Conservation (phyloP, 2,113 vertebrate genomes). For the Scomber colias region DNA sequence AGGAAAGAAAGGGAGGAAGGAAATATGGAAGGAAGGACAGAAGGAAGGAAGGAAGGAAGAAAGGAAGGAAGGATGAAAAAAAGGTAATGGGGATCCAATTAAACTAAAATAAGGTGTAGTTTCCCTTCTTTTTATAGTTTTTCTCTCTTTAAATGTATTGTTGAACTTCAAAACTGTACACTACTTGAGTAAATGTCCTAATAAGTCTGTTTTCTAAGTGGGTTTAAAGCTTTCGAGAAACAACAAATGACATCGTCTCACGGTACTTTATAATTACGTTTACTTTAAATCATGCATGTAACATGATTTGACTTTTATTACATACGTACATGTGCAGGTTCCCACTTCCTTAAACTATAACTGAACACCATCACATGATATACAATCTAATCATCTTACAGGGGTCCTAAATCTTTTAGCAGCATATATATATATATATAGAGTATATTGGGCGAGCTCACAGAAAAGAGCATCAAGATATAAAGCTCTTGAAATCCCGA, state of each 20-base stretch:
- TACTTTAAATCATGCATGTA: neutral
- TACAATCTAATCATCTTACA: conserved; percentile 68
- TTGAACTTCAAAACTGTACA: too few species aligned
- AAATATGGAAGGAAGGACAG: too few species aligned
- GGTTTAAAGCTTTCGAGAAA: neutral
- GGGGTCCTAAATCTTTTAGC: conserved; percentile 62
- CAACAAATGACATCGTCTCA: neutral
- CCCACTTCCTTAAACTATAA: conserved; percentile 15
- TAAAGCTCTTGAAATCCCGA: conserved; percentile 70
- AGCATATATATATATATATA: conserved; percentile 25
- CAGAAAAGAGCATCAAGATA: conserved; percentile 66
- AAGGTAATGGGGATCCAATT: too few species aligned
- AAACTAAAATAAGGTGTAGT: too few species aligned
- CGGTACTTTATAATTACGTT: neutral
- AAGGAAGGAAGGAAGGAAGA: too few species aligned
- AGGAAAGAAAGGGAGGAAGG: too few species aligned
- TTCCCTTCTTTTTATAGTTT: too few species aligned
- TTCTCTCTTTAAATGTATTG: too few species aligned
- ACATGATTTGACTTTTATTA: conserved; percentile 6
- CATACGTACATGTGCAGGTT: neutral
- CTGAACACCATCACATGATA: neutral
- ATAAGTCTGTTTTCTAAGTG: neutral
- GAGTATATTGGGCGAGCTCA: conserved; percentile 34
- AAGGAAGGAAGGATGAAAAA: too few species aligned
- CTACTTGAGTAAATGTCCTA: too few species aligned